A percentile compares a stretch with the other conserved stretches of the same genome.
Conservation (phyloP, 2,113 vertebrate genomes). For the Serinus canaria region DNA sequence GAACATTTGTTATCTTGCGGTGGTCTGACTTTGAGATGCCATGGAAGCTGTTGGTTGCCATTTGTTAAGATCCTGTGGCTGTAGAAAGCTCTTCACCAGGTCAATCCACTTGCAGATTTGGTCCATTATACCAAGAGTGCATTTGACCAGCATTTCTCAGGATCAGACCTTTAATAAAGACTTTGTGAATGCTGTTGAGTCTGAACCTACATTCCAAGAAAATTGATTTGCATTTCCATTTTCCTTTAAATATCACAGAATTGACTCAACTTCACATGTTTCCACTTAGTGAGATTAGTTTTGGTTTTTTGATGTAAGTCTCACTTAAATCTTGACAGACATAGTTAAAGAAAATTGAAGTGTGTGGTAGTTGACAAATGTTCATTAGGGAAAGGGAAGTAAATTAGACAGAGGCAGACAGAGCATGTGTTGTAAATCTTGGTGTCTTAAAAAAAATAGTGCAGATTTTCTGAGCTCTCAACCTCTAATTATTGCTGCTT, state of each 20-base stretch:
- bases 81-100: neutral
- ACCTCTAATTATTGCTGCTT: constrained; percentile 40
- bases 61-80: neutral
- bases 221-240: neutral
- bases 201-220: neutral
- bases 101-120: neutral
- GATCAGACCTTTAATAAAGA: neutral
- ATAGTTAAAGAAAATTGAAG: constrained; percentile 6
- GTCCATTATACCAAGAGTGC: neutral
- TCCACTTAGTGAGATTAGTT: neutral
- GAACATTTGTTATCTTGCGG: neutral
- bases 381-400: constrained; percentile 35
- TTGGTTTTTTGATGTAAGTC: neutral
- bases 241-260: neutral
- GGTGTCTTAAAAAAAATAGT: neutral
- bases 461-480: neutral
- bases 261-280: neutral
- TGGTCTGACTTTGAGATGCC: neutral
- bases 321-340: constrained; percentile 14
- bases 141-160: neutral
- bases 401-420: neutral
- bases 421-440: neutral
- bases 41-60: neutral
- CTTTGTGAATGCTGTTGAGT: neutral
- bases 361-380: neutral